Evolutionary conservation across 2,113 vertebrate species (phyloP).

Genomic region (Microtus ochrogaster): DNA sequence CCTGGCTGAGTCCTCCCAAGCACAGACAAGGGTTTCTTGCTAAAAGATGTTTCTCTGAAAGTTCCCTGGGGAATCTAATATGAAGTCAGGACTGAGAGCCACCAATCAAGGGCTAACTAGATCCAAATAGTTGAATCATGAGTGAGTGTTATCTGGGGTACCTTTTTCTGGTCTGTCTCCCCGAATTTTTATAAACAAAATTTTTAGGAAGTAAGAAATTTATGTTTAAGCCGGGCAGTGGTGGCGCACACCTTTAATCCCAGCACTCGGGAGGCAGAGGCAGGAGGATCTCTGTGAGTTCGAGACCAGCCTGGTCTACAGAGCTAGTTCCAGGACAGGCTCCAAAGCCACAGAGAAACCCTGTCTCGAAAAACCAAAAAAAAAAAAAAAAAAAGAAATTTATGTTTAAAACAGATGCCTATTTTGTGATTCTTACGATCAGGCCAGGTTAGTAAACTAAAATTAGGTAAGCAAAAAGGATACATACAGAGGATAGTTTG

Average conservation of each 20-base stretch:
- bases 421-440: slow-evolving; percentile 42
- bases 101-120: not conserved
- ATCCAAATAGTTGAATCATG: not conserved
- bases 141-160: not conserved
- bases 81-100: not conserved
- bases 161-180: slow-evolving; percentile 22
- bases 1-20: not conserved
- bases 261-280: no score
- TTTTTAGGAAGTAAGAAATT: slow-evolving; percentile 60
- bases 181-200: slow-evolving; percentile 60
- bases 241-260: no score
- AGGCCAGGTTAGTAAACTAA: slow-evolving; percentile 18
- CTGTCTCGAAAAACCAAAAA: no score
- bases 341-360: no score
- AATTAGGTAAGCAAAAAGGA: not conserved
- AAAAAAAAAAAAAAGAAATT: no score
- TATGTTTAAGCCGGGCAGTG: no score
- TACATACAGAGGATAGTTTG: slow-evolving; percentile 1
- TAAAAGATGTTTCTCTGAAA: not conserved
- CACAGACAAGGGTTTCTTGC: not conserved
- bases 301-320: no score
- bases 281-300: no score
- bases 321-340: no score
- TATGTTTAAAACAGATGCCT: slow-evolving; percentile 44
- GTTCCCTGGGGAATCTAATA: not conserved